Conservation (phyloP, 2,888 invertebrate species). For the Aelia acuminata region DNA sequence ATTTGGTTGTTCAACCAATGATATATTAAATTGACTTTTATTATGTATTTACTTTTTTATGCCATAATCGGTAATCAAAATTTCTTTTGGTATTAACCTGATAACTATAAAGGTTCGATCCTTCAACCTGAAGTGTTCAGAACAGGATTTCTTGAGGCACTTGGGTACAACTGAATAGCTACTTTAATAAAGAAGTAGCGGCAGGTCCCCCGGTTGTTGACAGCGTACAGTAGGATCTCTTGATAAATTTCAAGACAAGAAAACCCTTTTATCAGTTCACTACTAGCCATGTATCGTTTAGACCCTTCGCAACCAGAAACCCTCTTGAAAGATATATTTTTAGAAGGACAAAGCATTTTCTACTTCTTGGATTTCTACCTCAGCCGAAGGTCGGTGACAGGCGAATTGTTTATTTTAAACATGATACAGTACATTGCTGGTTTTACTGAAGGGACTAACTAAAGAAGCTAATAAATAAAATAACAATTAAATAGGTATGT, state of each 20-base stretch:
- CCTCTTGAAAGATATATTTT: neutral
- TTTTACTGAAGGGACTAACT: too few relatives aligned
- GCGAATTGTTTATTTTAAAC: neutral
- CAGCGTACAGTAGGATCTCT: neutral
- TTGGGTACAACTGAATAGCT: neutral
- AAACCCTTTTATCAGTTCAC: slow-evolving; percentile 14
- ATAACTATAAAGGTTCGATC: too few relatives aligned
- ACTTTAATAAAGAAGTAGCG: neutral
- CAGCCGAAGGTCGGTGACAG: neutral
- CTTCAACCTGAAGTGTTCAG: neutral
- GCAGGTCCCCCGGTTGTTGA: neutral
- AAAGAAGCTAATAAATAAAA: too few relatives aligned
- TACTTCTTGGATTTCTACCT: neutral
- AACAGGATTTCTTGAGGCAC: neutral
- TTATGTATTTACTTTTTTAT: too few relatives aligned
- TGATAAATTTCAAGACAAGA: neutral
- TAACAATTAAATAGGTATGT: too few relatives aligned
- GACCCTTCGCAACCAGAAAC: neutral
- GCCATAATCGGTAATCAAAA: too few relatives aligned
- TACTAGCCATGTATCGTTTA: slow-evolving; percentile 6
- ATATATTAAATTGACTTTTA: too few relatives aligned
- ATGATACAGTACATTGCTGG: too few relatives aligned
- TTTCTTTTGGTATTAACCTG: too few relatives aligned
- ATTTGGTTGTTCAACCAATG: too few relatives aligned
- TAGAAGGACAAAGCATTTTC: neutral